A percentile compares a stretch with the other conserved stretches of the same genome.
phyloP scores from a whole-genome alignment of 1,140 invertebrate genomes.

The Monochamus saltuarius region DNA sequence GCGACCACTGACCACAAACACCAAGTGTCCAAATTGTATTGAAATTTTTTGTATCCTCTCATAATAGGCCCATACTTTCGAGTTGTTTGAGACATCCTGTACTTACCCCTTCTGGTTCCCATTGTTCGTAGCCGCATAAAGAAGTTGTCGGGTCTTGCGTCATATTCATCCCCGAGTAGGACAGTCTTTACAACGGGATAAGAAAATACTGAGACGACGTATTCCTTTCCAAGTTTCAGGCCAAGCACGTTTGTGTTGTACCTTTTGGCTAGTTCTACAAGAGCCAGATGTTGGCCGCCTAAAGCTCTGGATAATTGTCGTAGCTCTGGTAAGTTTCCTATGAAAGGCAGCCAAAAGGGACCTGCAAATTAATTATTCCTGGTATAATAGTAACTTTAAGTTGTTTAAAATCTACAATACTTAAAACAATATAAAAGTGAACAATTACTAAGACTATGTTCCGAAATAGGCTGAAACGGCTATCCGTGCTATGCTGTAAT shows the following conservation, averaged over 20 bases:
- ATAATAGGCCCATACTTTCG: too few species aligned
- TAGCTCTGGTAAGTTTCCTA: slow-evolving; percentile 39
- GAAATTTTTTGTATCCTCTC: too few species aligned
- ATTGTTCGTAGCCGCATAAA: slow-evolving; percentile 65
- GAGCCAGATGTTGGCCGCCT: slow-evolving; percentile 44
- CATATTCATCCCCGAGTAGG: slow-evolving; percentile 63
- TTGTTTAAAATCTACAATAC: too few species aligned
- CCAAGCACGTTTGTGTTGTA: slow-evolving; percentile 43
- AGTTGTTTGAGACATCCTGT: too few species aligned
- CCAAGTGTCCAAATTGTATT: too few species aligned
- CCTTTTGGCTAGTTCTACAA: slow-evolving; percentile 35
- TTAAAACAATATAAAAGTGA: too few species aligned
- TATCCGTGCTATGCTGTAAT: too few species aligned
- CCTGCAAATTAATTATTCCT: slow-evolving; percentile 35
- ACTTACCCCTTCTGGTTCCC: slow-evolving; percentile 63
- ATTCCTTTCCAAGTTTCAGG: slow-evolving; percentile 57
- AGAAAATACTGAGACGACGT: slow-evolving; percentile 64
- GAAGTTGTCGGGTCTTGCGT: slow-evolving; percentile 69
- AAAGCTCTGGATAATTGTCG: slow-evolving; percentile 21
- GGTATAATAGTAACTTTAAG: too few species aligned
- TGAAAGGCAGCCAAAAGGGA: slow-evolving; percentile 42
- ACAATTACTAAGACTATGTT: too few species aligned
- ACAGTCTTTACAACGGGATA: slow-evolving; percentile 62
- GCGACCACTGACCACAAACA: too few species aligned
- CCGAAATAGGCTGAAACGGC: too few species aligned